Conservation (phyloP, 2,888 invertebrate species). For the Rhimphoctona megacephalus region DNA sequence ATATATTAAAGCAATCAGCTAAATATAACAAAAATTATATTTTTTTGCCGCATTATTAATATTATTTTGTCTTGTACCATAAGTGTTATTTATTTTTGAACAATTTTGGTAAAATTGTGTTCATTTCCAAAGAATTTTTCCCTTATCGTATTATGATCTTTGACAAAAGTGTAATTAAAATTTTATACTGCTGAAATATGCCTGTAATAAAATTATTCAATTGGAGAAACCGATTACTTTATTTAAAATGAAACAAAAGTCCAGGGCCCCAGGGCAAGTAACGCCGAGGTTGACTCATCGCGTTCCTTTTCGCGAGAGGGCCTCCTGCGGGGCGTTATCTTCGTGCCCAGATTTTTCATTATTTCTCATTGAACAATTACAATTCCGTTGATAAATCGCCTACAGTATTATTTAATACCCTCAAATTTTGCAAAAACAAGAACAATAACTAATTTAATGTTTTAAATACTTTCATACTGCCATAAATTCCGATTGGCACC, state of each 20-base stretch:
- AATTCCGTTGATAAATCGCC: constrained; percentile 27
- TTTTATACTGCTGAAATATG: constrained; percentile 16
- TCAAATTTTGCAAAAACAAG: neutral
- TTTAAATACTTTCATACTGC: neutral
- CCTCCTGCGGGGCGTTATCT: constrained; percentile 3
- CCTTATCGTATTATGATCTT: neutral
- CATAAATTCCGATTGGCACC: neutral
- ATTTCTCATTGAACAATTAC: constrained; percentile 9
- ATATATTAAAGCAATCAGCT: neutral
- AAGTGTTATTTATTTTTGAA: neutral
- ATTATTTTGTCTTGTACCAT: neutral
- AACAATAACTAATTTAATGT: too few species aligned
- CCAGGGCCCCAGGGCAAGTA: constrained; percentile 35
- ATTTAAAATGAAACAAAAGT: neutral
- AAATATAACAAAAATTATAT: neutral
- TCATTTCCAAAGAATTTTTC: neutral
- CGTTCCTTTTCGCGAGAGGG: constrained; percentile 32
- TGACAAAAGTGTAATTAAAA: neutral
- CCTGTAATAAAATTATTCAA: constrained; percentile 35
- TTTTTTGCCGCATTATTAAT: neutral
- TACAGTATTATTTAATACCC: neutral
- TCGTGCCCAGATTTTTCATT: neutral
- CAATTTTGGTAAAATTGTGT: neutral
- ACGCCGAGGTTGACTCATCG: constrained; percentile 52
- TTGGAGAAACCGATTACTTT: neutral